Base-by-base conservation (phyloP, 2,888 invertebrate species). In the Eucera pruinosa region DNA sequence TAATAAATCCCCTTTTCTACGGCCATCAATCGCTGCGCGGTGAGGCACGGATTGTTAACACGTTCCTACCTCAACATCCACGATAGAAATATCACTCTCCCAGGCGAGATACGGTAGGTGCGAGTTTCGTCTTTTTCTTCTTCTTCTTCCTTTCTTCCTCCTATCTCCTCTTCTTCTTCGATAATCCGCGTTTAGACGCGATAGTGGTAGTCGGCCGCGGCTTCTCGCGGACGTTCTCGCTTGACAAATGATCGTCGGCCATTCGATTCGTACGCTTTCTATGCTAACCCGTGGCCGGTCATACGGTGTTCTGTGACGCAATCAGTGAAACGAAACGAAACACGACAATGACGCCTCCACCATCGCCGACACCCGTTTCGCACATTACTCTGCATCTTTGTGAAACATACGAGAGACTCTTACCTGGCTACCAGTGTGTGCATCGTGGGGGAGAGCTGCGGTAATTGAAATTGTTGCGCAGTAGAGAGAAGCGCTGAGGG, bases 21-120 rank as follows among this genome's bases (percentile, higher is more conserved):
- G 86, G 84, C 81, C 88, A 88, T 89, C 89, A 88, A 89, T 88
- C 87, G 87, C 84, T 68, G 82, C 72, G 79, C 75, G 85, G 85
- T 83, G 83, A 60, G 77, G 71, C 71, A 69, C 68, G 86, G 86
- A 89, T 88, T 87, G 85, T 89, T 88, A 88, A 88, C 89, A 86
- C 88, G 85, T 78, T 82, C 70, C 84, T 75, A 52, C 78, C 65
- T 71, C 77, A 73, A 65, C 77, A 82, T 79, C 74, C 74, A 71
- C 76, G 84, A 89, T 89, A 88, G 88, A 89, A 89, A 89, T 89
- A 89, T 89, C 89, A 89, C 86, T 88, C 88, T 88, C 83, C 69
- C 81, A 76, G 73, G 65, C 68, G 81, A 81, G 84, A 83, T 83
- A 83, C 83, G 67, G 78, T 83, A 83, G 83, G 72, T 72, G 83